These are phyloP conservation scores for Napeogenes inachia DNA, from an alignment of 2,888 invertebrate species.

Conservation along the genomic window DNA sequence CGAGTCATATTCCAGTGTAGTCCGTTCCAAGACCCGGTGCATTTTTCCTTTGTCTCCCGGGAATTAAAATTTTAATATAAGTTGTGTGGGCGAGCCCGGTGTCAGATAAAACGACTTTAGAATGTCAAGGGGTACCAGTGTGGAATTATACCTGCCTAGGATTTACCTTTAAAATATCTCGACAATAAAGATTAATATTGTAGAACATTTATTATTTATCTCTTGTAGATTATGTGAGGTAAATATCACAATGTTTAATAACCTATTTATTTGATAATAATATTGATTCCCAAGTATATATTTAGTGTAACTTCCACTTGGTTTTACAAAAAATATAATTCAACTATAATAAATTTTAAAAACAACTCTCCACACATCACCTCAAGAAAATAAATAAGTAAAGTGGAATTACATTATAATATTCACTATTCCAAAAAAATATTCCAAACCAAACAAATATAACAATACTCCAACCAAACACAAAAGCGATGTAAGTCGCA, in stretches of 20 bases:
- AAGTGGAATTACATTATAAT: too few relatives aligned
- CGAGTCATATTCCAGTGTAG: neutral
- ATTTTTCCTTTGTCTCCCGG: slow-evolving; percentile 14
- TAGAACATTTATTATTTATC: too few relatives aligned
- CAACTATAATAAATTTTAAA: too few relatives aligned
- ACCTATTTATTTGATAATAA: too few relatives aligned
- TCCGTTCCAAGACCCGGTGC: slow-evolving; percentile 9
- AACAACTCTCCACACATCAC: too few relatives aligned
- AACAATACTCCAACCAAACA: neutral
- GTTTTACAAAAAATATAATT: too few relatives aligned
- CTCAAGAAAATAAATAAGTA: too few relatives aligned
- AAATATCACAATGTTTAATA: too few relatives aligned
- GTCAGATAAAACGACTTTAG: slow-evolving; percentile 20
- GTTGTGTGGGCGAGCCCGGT: slow-evolving; percentile 9
- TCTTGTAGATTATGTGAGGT: too few relatives aligned
- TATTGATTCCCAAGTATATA: too few relatives aligned
- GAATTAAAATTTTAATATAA: slow-evolving; percentile 23
- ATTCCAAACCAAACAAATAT: neutral
- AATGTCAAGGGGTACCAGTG: slow-evolving; percentile 22
- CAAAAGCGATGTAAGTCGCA: neutral
- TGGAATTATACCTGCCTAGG: slow-evolving; percentile 17
- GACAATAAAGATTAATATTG: too few relatives aligned
- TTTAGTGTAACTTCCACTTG: too few relatives aligned
- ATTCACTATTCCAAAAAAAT: neutral
- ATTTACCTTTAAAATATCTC: neutral